Evolutionary conservation across 2,888 invertebrate genomes (phyloP).

Genomic region (Graphium colonna): DNA sequence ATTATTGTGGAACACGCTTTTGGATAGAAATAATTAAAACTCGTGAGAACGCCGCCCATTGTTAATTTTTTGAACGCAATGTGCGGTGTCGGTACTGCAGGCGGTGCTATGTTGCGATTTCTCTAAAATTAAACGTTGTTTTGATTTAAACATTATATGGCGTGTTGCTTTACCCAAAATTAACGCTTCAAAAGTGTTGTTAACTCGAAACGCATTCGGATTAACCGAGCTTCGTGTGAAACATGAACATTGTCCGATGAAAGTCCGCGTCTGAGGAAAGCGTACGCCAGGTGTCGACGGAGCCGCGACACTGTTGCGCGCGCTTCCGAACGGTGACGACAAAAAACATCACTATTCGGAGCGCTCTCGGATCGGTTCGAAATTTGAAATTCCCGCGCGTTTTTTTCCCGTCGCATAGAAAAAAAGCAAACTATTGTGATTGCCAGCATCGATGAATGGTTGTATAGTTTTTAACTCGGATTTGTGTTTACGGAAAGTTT

Average conservation of each 20-base stretch:
- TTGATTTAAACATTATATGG: neutral
- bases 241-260: conserved; percentile 42
- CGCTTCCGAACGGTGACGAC: conserved; percentile 42
- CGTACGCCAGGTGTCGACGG: conserved; percentile 34
- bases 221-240: conserved; percentile 18
- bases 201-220: neutral
- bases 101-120: neutral
- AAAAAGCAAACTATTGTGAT: too few species aligned
- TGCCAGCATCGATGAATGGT: neutral
- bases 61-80: neutral
- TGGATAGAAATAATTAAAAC: conserved; percentile 15
- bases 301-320: conserved; percentile 47
- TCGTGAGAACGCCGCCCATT: conserved; percentile 10
- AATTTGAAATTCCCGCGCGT: neutral
- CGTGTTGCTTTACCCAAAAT: neutral
- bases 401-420: too few species aligned
- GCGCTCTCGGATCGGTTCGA: conserved; percentile 13
- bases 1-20: conserved; percentile 16
- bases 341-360: conserved; percentile 34
- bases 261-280: conserved; percentile 59
- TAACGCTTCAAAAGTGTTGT: neutral
- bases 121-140: neutral
- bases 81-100: neutral
- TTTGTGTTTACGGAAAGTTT: conserved; percentile 1
- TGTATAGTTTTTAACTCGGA: neutral